Conservation (phyloP, 2,113 vertebrate species). For the Cyprinodon variegatus region DNA sequence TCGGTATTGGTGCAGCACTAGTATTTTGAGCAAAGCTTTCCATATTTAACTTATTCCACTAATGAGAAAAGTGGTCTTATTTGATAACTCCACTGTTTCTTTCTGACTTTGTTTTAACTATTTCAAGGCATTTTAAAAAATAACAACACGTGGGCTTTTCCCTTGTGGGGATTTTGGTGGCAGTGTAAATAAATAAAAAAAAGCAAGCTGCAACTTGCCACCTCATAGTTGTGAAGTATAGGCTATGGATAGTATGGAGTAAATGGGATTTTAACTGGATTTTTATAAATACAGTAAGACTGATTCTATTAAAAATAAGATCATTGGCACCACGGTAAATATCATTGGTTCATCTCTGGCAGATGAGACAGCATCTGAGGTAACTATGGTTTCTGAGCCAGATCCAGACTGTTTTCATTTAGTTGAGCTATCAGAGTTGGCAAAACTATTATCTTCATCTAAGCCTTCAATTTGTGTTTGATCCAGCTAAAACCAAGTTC, state of each 20-base stretch:
- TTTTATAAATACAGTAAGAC: too few relatives aligned
- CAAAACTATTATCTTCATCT: too few relatives aligned
- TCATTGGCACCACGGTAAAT: background rate
- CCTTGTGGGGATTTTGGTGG: conserved; percentile 8
- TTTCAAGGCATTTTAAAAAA: background rate
- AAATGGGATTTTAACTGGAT: background rate
- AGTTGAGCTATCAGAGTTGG: too few relatives aligned
- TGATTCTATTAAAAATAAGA: background rate
- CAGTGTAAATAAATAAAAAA: conserved; percentile 11
- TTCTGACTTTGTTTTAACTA: conserved; percentile 21
- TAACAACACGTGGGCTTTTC: conserved; percentile 6
- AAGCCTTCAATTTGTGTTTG: too few relatives aligned
- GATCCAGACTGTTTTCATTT: too few relatives aligned
- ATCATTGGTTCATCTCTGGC: too few relatives aligned
- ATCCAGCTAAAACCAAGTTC: too few relatives aligned
- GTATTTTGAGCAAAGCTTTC: conserved; percentile 5
- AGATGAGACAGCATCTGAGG: too few relatives aligned
- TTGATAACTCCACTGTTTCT: conserved; percentile 16
- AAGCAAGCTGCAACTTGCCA: background rate
- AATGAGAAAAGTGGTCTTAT: conserved; percentile 13
- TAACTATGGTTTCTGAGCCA: too few relatives aligned
- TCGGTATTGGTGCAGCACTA: background rate
- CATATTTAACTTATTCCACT: conserved; percentile 6
- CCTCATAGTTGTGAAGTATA: background rate
- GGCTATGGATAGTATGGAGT: background rate